phyloP scores from a whole-genome alignment of 2,888 invertebrate genomes.

The Patella depressa region DNA sequence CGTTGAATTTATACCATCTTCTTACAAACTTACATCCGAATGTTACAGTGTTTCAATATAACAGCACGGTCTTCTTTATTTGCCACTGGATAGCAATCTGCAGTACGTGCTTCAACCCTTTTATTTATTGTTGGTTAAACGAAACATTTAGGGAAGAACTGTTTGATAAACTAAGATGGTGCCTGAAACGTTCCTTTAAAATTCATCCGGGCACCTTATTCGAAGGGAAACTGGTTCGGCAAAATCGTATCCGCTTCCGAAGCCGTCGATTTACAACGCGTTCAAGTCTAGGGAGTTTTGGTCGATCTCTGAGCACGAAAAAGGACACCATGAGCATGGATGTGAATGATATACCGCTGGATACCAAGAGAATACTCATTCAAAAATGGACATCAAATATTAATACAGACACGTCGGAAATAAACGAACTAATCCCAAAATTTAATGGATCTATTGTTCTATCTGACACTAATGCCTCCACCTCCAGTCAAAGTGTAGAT shows the following conservation, averaged over 20 bases:
- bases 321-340: not conserved
- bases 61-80: conserved; percentile 69
- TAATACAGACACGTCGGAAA: not conserved
- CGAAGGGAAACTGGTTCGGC: not conserved
- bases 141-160: conserved; percentile 71
- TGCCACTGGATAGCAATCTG: conserved; percentile 73
- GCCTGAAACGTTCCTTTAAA: conserved; percentile 30
- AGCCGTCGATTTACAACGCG: not conserved
- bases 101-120: conserved; percentile 73
- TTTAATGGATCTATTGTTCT: not conserved
- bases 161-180: conserved; percentile 62
- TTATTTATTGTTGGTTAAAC: conserved; percentile 73
- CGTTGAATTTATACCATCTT: conserved; percentile 72
- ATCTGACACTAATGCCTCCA: not conserved
- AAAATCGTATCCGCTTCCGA: not conserved
- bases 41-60: conserved; percentile 59
- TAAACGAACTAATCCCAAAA: not conserved
- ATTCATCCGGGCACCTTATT: conserved; percentile 14
- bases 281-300: not conserved
- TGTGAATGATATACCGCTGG: conserved; percentile 2
- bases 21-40: conserved; percentile 68
- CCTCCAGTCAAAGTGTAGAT: not conserved
- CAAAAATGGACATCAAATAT: conserved; percentile 1
- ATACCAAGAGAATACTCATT: not conserved
- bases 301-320: not conserved